phyloP scores from a whole-genome alignment of 2,888 invertebrate species.

The Perdita meconis region DNA sequence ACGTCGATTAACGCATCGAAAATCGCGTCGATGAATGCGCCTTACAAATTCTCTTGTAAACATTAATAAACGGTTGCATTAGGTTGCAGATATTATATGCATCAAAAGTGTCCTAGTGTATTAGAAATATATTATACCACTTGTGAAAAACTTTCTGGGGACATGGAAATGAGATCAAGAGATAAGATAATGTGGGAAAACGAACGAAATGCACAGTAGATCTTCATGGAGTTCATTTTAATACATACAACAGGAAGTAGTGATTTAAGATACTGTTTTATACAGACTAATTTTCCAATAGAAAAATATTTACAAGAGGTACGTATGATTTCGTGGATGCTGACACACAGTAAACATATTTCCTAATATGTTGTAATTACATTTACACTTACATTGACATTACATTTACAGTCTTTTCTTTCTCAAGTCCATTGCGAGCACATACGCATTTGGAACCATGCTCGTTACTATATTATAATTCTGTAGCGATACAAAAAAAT shows the following conservation, averaged over 20 bases:
- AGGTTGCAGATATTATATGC: conserved; percentile 90
- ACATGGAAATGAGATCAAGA: conserved; percentile 82
- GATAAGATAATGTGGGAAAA: conserved; percentile 86
- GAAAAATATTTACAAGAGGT: conserved; percentile 75
- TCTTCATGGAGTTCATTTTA: conserved; percentile 84
- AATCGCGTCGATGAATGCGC: not conserved
- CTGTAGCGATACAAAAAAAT: too few species aligned
- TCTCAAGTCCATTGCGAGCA: too few species aligned
- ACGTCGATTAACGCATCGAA: not conserved
- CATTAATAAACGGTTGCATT: conserved; percentile 71
- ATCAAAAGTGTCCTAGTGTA: conserved; percentile 87
- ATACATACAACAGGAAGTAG: conserved; percentile 87
- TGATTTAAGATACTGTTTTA: conserved; percentile 87
- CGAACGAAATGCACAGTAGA: conserved; percentile 86
- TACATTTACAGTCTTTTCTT: too few species aligned
- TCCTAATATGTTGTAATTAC: too few species aligned
- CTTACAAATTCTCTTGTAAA: not conserved
- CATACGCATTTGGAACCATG: too few species aligned
- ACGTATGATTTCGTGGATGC: not conserved
- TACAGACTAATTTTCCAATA: conserved; percentile 86
- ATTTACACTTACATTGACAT: too few species aligned
- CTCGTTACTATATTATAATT: too few species aligned
- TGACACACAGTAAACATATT: not conserved
- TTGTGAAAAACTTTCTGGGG: conserved; percentile 86
- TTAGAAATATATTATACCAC: conserved; percentile 89